Evolutionary conservation across 2,113 vertebrate species (phyloP).

Genomic region (Actenoides hombroni): DNA sequence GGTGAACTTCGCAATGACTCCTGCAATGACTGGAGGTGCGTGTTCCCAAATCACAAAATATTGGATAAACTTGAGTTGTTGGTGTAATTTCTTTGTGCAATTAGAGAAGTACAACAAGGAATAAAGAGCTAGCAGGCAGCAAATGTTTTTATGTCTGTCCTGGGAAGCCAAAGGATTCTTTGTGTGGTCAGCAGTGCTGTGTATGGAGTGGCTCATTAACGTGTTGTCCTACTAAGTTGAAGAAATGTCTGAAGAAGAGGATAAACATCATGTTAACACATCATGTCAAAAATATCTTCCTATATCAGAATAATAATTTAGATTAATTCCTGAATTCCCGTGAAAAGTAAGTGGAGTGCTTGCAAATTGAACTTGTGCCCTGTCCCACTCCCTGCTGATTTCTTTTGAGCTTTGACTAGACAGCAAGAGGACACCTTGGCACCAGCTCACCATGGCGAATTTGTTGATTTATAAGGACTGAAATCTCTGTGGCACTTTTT

Average conservation of each 20-base stretch:
- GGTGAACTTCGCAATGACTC: not conserved
- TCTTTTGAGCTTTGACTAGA: not conserved
- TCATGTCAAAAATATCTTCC: not conserved
- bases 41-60: not conserved
- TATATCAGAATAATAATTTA: not conserved
- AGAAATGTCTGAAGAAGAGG: not conserved
- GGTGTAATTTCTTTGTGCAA: not conserved
- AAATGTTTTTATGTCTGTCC: not conserved
- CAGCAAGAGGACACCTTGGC: not conserved
- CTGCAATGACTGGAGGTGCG: not conserved
- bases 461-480: constrained; percentile 22
- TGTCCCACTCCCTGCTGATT: not conserved
- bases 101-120: not conserved
- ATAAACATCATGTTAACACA: not conserved
- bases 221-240: not conserved
- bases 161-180: not conserved
- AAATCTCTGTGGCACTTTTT: constrained; percentile 16
- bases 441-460: not conserved
- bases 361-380: not conserved
- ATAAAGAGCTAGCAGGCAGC: not conserved
- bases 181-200: not conserved
- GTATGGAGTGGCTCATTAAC: not conserved
- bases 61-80: not conserved
- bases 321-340: not conserved
- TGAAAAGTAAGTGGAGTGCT: not conserved